phyloP scores from a whole-genome alignment of 2,888 invertebrate species.

The Limenitis camilla region DNA sequence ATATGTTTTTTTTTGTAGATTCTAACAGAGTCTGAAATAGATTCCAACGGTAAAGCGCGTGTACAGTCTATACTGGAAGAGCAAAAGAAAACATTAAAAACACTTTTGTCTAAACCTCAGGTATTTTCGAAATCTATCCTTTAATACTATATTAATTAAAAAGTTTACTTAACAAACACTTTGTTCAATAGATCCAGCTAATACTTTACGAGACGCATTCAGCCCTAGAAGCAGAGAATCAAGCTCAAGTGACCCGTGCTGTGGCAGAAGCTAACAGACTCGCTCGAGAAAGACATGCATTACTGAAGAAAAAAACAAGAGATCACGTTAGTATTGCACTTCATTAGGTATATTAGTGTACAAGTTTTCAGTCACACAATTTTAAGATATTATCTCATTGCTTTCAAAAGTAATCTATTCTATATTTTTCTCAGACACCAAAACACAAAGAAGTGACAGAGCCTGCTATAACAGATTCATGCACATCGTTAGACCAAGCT shows the following conservation, averaged over 20 bases:
- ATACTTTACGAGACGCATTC: slow-evolving; percentile 89
- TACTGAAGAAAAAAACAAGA: slow-evolving; percentile 50
- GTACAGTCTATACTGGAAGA: slow-evolving; percentile 81
- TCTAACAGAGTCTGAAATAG: slow-evolving; percentile 80
- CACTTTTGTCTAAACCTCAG: slow-evolving; percentile 86
- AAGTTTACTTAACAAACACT: not conserved
- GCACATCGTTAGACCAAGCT: slow-evolving; percentile 37
- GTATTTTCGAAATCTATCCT: slow-evolving; percentile 38
- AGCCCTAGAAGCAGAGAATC: slow-evolving; percentile 82
- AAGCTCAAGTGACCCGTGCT: slow-evolving; percentile 80
- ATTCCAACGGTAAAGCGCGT: slow-evolving; percentile 74
- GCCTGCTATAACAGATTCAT: slow-evolving; percentile 33
- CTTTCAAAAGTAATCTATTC: not conserved
- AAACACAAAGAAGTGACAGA: slow-evolving; percentile 43
- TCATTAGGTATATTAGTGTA: not conserved
- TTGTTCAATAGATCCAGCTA: slow-evolving; percentile 77
- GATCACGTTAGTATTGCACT: slow-evolving; percentile 10
- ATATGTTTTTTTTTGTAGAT: slow-evolving; percentile 39
- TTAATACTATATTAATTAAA: not conserved
- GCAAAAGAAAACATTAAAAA: slow-evolving; percentile 82
- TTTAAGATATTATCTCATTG: not conserved
- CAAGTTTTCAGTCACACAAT: not conserved
- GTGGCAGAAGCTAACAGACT: slow-evolving; percentile 81
- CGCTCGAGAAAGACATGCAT: slow-evolving; percentile 79
- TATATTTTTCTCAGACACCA: slow-evolving; percentile 35